Percentiles rank a stretch among this genome's conserved stretches.
Evolutionary conservation across 2,888 invertebrate genomes (phyloP).

Genomic region (Conus canariensis): DNA sequence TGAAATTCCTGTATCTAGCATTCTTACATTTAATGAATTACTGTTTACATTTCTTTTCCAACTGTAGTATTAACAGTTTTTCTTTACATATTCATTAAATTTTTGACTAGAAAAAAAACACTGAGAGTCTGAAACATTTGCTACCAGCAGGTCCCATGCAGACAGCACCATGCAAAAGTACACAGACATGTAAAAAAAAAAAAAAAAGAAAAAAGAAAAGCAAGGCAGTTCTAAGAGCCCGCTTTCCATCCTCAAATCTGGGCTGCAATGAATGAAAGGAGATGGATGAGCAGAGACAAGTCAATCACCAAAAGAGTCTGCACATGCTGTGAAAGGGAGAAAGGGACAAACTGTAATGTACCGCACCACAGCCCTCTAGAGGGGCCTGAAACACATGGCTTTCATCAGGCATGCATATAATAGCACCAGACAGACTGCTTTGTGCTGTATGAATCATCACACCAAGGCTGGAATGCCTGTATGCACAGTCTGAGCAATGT

Average conservation of each 20-base stretch:
- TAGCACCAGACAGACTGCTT: neutral
- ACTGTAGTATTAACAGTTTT: no score
- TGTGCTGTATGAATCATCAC: constrained; percentile 4
- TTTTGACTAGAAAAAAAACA: no score
- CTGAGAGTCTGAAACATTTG: neutral
- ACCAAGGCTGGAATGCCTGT: neutral
- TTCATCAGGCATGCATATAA: neutral
- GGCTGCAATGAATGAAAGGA: neutral
- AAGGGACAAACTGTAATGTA: neutral
- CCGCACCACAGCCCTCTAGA: neutral
- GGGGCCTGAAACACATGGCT: neutral
- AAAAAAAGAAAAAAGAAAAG: neutral
- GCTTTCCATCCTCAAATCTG: neutral
- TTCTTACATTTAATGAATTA: no score
- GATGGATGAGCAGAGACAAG: constrained; percentile 4
- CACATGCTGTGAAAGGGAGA: neutral
- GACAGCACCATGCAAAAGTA: neutral
- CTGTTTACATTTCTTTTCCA: no score
- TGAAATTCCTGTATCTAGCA: no score
- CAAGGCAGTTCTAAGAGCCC: neutral
- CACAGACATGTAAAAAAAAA: neutral
- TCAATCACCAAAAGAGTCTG: neutral
- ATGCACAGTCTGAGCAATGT: neutral
- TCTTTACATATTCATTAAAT: no score
- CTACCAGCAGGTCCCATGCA: neutral